A percentile compares a stretch with the other conserved stretches of the same genome.
Evolutionary conservation across 2,797 vertebrate species (phyloP).

Genomic region (Salarias fasciatus): DNA sequence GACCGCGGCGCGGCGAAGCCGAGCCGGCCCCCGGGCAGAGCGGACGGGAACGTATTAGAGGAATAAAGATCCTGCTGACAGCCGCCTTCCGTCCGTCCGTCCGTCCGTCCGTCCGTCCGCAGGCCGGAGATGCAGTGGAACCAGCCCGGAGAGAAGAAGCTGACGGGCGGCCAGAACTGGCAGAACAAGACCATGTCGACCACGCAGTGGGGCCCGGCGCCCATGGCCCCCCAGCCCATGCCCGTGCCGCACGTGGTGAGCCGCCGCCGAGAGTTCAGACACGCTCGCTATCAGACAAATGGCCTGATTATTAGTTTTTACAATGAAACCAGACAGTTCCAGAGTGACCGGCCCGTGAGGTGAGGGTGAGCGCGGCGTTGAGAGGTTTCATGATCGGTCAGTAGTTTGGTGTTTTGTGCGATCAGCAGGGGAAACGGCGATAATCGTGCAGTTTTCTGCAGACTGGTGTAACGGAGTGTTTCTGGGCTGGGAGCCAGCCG

Average conservation of each 20-base stretch:
- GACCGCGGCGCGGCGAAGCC: too few species aligned
- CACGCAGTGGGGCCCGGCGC: slow-evolving; percentile 82
- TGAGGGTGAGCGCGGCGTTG: too few species aligned
- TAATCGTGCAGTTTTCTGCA: too few species aligned
- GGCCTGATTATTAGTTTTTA: too few species aligned
- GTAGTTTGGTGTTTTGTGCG: not conserved
- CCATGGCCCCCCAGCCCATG: slow-evolving; percentile 83
- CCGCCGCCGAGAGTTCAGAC: too few species aligned
- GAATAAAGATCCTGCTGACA: too few species aligned
- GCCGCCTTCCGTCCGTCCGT: too few species aligned
- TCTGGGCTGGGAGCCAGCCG: not conserved
- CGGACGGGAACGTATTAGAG: too few species aligned
- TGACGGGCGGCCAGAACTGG: slow-evolving; percentile 86
- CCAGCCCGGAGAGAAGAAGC: slow-evolving; percentile 85
- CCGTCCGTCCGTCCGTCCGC: slow-evolving; percentile 2
- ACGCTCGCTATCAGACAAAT: too few species aligned
- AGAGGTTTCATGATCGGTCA: not conserved
- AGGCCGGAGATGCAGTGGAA: slow-evolving; percentile 89
- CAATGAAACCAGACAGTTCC: too few species aligned
- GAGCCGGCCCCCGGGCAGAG: too few species aligned
- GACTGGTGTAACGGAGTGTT: not conserved
- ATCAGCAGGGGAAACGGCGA: not conserved
- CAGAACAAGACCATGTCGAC: slow-evolving; percentile 87
- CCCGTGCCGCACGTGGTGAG: slow-evolving; percentile 88
- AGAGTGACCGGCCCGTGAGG: too few species aligned